Base-by-base conservation (phyloP, 1,140 invertebrate species). In the Drosophila obscura region DNA sequence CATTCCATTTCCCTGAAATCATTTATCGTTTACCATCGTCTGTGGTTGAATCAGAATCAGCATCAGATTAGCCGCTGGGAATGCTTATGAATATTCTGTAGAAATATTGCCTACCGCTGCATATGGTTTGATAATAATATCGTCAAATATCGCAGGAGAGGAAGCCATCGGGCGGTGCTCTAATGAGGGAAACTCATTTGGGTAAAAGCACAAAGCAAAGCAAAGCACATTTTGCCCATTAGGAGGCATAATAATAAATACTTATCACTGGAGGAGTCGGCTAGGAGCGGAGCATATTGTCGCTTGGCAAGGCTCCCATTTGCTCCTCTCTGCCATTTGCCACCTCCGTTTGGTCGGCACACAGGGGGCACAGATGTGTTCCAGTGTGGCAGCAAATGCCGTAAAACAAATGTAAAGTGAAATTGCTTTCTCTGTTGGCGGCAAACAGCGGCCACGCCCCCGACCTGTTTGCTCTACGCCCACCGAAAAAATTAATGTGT, bases 361-460 rank as follows among this genome's bases (percentile, higher is more conserved):
- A 49, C 56, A 51, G 35, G 31, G 45, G 15, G 46, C 57, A 64
- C 72, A 74, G 67, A 77, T 81, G 78, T 77, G 62, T 76, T 19
- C 19, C 19, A 19, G 19, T 19, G 19, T 19, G 76, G 72, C 60
- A 80, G 73, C 83, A 82, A 80, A 77, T 88, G 83, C 85, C 83
- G 84, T 88, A 88, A 88, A 88, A 88, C 83, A 88, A 88, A 88
- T 88, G 83, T 88, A 88, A 88, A 88, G 73, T 83, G 80, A 88
- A 88, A 88, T 88, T 88, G 83, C 79, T 88, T 88, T 83, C 76
- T 52, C 73, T 64, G 77, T 67, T 88, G 76, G 61, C 75, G 52
- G 62, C 72, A 56, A 67, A 28, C 48, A 67, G 22, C 22, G 50
- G 28, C 62, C 65, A 22, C 65, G 49, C 65, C 62, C 72, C 62